Conservation (phyloP, 2,113 vertebrate species). For the Theristicus caerulescens region DNA sequence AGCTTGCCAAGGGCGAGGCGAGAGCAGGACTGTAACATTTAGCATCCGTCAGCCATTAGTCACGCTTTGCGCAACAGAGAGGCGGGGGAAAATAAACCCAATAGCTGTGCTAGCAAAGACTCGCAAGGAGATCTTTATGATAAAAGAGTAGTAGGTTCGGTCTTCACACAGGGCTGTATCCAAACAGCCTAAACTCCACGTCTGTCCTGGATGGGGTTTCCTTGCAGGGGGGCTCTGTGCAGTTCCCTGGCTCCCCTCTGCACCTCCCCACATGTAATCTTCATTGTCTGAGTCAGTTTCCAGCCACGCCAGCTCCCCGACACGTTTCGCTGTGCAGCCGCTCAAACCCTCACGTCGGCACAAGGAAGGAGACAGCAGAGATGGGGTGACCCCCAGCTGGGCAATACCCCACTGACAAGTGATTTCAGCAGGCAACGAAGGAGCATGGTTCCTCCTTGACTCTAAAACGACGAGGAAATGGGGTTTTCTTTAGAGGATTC, state of each 20-base stretch:
- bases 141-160: rapidly evolving
- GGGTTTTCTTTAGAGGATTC: background rate
- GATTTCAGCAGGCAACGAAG: rapidly evolving
- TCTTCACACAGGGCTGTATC: background rate
- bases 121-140: rapidly evolving
- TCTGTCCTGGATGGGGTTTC: too few species aligned
- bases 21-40: background rate
- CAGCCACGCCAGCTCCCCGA: background rate
- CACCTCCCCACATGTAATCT: background rate
- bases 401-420: background rate
- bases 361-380: background rate
- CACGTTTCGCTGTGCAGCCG: rapidly evolving
- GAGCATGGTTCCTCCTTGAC: background rate
- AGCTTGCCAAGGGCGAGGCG: rapidly evolving
- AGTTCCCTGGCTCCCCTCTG: background rate
- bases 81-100: background rate
- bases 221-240: background rate
- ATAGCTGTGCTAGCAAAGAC: background rate
- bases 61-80: background rate
- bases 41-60: background rate
- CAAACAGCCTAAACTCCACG: background rate
- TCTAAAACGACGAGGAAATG: background rate
- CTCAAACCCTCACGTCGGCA: rapidly evolving
- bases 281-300: background rate
- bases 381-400: background rate